Base-by-base conservation (phyloP, 1,140 invertebrate species). In the Eupristina koningsbergeri region DNA sequence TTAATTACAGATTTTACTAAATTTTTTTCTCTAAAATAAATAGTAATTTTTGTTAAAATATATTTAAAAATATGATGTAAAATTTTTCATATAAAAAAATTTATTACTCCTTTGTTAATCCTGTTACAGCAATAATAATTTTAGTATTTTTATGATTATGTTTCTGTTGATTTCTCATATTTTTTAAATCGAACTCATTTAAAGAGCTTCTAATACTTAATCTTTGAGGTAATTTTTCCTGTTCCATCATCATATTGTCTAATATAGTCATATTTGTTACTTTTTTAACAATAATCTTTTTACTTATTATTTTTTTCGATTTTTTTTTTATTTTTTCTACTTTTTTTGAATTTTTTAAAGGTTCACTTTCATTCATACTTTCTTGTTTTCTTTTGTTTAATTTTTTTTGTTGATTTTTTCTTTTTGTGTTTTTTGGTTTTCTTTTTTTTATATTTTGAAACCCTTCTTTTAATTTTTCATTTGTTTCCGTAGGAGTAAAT, bases 261-360 rank as follows among this genome's bases (percentile, higher is more conserved):
- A 90, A 61, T 47, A 87, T 41, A 50, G 86, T 81, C 9, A 88
- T 61, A 36, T 88, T 85, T 3, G 69, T 64, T 17, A 85, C 67
- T 86, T 87, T 90, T 58, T 91, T 91, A 1, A 90, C 71, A n/a
- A 89, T 45, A 17, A 92, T 89, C 67, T 92, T 91, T 81, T 91
- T 91, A 45, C 89, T 89, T 8, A 86, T n/a, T 45, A 91, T 50
- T 75, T 89, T 89, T 75, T 69, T 88, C 0, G 74, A 58, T 45
- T 87, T 86, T 58, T 79, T 87, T 75, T 81, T 86, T 78, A 0
- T 17, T 63, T 78, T 67, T 76, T 84, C 80, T 58, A 76, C 67
- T 34, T 84, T 81, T 26, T 79, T 31, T 34, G 36, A n/a, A 39
- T 78, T 61, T 69, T 50, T 50, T 29, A 76, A 67, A n/a, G 26